Base-by-base conservation (phyloP, 2,888 invertebrate species). In the Drosophila paramelanica region DNA sequence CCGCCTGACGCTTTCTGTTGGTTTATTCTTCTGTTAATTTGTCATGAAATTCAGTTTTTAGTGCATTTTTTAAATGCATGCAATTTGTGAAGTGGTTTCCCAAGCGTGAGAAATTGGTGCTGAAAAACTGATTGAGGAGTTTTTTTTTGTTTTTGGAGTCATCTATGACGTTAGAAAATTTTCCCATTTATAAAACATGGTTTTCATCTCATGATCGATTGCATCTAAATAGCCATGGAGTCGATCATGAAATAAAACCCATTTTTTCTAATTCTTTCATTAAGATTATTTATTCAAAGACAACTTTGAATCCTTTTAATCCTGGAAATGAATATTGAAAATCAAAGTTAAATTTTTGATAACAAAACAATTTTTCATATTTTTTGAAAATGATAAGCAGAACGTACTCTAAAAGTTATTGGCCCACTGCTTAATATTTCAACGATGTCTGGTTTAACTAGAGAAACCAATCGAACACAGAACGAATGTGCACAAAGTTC, bases 41-140 rank as follows among this genome's bases (percentile, higher is more conserved):
- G 89, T 89, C 86, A 84, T 39, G 61, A 76, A 84, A 77, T 88
- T 81, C 70, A 56, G 74, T 73, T 69, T 67, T 69, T 69, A 73
- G 68, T 57, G 76, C 81, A 78, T 74, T 80, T 77, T 66, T 80
- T 76, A 79, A 79, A 84, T 80, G 71, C 60, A 14, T 27, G 17
- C 62, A 53, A 66, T 68, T 67, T 66, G 27, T 41, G 27, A 31
- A 53, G 38, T 58, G 25, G 36, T 46, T 56, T 13, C 25, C 25
- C 17, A 27, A 51, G 43, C 33, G 60, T 68, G 43, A 60, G 50
- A 56, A 52, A 20, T 49, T 31, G n/a, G 36, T 38, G 55, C 13
- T 23, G 36, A 33, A 13, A 14, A n/a, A 13, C 6, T 6, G 10
- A 14, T 25, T 38, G 43, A 43, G 51, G 14, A n/a, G 3, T 13